Conservation (phyloP, 1,140 invertebrate species). For the Sitodiplosis mosellana region DNA sequence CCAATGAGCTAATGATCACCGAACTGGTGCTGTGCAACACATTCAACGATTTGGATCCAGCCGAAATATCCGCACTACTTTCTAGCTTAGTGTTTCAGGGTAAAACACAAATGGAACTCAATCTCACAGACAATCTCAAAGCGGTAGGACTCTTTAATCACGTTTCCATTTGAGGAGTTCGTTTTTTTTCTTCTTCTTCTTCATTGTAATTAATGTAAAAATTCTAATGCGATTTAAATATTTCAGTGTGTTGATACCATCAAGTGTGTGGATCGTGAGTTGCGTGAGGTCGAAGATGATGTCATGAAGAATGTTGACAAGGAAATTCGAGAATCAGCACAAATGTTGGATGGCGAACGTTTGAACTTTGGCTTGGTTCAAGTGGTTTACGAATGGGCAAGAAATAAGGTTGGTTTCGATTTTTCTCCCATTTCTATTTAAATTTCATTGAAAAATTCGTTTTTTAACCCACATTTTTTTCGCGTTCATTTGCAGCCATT, state of each 20-base stretch:
- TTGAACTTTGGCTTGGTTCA: constrained; percentile 83
- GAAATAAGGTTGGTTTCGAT: constrained; percentile 59
- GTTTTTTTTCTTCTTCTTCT: background rate
- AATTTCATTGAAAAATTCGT: background rate
- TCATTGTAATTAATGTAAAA: background rate
- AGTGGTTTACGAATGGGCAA: constrained; percentile 92
- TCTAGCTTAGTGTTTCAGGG: constrained; percentile 87
- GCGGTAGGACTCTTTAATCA: constrained; percentile 22
- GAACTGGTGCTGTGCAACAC: constrained; percentile 91
- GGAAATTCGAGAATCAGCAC: constrained; percentile 17
- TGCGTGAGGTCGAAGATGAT: constrained; percentile 14
- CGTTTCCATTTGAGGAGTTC: too few relatives aligned
- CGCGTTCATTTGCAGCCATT: constrained; percentile 64
- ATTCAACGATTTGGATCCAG: constrained; percentile 62
- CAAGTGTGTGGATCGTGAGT: constrained; percentile 13
- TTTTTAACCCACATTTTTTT: constrained; percentile 2
- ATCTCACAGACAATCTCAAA: constrained; percentile 32
- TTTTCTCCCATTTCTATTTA: too few relatives aligned
- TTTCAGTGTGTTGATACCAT: too few relatives aligned
- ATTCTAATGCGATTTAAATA: background rate
- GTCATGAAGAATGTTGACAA: constrained; percentile 25
- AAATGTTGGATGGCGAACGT: constrained; percentile 31
- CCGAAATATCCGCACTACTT: constrained; percentile 82
- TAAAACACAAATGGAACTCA: constrained; percentile 37
- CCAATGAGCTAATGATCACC: constrained; percentile 83